Conservation (phyloP, 2,888 invertebrate species). For the Protonemura montana region DNA sequence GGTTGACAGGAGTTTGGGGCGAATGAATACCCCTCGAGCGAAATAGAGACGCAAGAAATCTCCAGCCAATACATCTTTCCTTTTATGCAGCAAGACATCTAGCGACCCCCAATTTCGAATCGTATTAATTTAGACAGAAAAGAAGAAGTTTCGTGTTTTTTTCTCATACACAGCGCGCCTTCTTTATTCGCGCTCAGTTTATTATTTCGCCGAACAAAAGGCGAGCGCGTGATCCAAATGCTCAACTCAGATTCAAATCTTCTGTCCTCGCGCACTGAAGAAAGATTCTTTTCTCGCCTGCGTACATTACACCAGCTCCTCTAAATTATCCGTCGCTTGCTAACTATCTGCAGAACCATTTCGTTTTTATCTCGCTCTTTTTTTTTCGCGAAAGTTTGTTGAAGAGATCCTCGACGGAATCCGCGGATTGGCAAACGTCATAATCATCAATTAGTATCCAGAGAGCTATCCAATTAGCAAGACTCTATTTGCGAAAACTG, state of each 20-base stretch:
- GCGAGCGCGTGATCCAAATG: background rate
- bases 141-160: background rate
- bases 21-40: background rate
- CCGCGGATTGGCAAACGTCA: background rate
- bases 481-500: background rate
- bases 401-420: background rate
- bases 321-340: background rate
- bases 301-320: background rate
- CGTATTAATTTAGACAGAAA: background rate
- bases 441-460: background rate
- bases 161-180: background rate
- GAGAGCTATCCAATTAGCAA: background rate
- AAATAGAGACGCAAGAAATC: background rate
- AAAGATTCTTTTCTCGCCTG: background rate
- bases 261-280: background rate
- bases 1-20: background rate
- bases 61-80: background rate
- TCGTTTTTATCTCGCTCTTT: background rate
- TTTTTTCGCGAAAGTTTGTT: background rate
- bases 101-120: background rate
- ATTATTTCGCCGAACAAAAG: background rate
- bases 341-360: background rate
- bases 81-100: background rate
- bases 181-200: background rate
- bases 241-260: background rate